Evolutionary conservation across 2,113 vertebrate genomes (phyloP).

Genomic region (Aphelocoma coerulescens): DNA sequence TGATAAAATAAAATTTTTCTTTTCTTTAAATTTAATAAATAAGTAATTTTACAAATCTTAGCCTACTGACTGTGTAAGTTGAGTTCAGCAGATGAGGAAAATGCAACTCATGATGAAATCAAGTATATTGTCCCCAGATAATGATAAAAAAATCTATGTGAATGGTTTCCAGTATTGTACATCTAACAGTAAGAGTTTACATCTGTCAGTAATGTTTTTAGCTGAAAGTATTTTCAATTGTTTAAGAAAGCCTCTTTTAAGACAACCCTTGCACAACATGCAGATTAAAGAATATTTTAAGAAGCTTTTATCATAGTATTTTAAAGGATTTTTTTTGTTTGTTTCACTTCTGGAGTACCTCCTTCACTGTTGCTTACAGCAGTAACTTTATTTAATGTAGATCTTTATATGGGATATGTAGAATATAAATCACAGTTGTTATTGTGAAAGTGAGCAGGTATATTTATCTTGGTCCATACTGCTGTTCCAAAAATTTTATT

Average conservation of each 20-base stretch:
- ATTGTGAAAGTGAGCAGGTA: neutral
- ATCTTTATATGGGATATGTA: neutral
- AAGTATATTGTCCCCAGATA: neutral
- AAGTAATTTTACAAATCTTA: neutral
- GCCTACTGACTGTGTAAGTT: neutral
- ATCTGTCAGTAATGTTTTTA: neutral
- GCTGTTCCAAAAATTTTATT: neutral
- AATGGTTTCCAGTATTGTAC: neutral
- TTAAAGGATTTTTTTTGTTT: neutral
- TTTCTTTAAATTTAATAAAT: neutral
- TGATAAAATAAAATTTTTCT: neutral
- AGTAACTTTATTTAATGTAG: neutral
- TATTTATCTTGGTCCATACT: neutral
- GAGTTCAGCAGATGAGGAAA: neutral
- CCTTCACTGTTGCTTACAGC: neutral
- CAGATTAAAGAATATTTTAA: neutral
- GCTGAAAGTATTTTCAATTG: neutral
- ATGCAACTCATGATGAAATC: neutral
- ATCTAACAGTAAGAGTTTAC: neutral
- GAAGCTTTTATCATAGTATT: neutral
- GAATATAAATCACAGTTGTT: neutral
- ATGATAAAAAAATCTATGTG: neutral
- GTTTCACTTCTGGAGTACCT: neutral
- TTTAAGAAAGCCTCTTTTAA: neutral
- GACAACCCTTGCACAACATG: neutral